Evolutionary conservation across 2,113 vertebrate species (phyloP), one percentile per base, ranked within the genome.

Genomic region (Thunnus maccoyii): DNA sequence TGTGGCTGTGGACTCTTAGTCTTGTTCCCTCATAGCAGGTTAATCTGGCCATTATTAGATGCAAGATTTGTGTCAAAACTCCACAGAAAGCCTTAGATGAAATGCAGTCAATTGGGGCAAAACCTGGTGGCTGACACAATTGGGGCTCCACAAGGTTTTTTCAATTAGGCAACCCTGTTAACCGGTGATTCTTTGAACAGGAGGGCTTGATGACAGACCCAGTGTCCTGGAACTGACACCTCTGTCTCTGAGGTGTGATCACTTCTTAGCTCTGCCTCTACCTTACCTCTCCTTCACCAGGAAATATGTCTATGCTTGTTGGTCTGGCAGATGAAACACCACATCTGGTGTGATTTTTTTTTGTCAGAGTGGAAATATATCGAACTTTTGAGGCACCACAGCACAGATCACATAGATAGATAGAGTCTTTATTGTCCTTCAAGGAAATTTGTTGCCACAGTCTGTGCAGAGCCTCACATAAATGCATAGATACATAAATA

Each of bases 291-390:
- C 10, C 62, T 48, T 75, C 36, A 18, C 14, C 13, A 48, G 55
- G 41, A 88, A 69, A 75, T 72, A 76, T 76, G 58, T 17, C 74
- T 72, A 25, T 76, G 50, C 50, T 70, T 27, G 15, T 30, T 82
- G 61, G 2, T 48, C 64, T n/a, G 36, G 25, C 52, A 61, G 69
- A 68, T 81, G 74, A 58, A 77, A n/a, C 41, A 46, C 3, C 41
- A 46, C 3, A 77, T 50, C 55, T 68, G 62, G 3, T 52, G 30
- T 47, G 44, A 58, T 56, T 46, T 67, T 54, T 36, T 27, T 18
- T 51, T 48, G 17, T n/a, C 14, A 30, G 3, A 30, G 27, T 67
- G 55, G 20, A 84, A 74, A 70, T 62, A 62, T 58, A 72, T 57
- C 18, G 51, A 76, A 56, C 30, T 58, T 79, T 41, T 77, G 75